Percentiles rank a stretch among this genome's conserved stretches.
Conservation (phyloP, 2,888 invertebrate genomes). For the Alviniconcha strummeri region DNA sequence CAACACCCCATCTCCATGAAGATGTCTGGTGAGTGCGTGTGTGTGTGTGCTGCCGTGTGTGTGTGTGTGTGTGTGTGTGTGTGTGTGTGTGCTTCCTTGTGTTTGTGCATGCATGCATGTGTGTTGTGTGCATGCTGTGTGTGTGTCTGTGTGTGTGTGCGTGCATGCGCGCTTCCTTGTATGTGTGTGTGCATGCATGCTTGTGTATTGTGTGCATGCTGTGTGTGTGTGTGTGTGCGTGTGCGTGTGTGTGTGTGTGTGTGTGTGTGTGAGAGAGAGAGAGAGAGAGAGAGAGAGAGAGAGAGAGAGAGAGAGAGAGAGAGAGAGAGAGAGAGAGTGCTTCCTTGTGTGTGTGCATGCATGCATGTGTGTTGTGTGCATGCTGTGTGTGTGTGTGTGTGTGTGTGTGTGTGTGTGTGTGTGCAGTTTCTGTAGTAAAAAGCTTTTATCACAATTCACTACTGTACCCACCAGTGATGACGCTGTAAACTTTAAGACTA, state of each 20-base stretch:
- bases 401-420: neutral
- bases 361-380: neutral
- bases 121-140: neutral
- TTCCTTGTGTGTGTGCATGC: neutral
- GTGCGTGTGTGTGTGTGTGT: neutral
- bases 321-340: neutral
- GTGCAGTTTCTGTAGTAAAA: neutral
- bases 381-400: neutral
- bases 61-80: neutral
- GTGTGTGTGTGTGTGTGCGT: neutral
- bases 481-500: too few species aligned
- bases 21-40: slow-evolving; percentile 73
- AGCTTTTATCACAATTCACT: too few species aligned
- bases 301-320: neutral
- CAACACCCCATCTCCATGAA: slow-evolving; percentile 85
- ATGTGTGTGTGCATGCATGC: neutral
- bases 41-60: neutral
- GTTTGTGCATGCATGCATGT: neutral
- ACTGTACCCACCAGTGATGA: too few species aligned
- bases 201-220: neutral
- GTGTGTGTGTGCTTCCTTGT: neutral
- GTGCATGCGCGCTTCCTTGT: too few species aligned
- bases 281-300: neutral
- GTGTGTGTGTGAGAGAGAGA: neutral
- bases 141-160: neutral